Base-by-base conservation (phyloP, 2,113 vertebrate species). In the Pithys albifrons region DNA sequence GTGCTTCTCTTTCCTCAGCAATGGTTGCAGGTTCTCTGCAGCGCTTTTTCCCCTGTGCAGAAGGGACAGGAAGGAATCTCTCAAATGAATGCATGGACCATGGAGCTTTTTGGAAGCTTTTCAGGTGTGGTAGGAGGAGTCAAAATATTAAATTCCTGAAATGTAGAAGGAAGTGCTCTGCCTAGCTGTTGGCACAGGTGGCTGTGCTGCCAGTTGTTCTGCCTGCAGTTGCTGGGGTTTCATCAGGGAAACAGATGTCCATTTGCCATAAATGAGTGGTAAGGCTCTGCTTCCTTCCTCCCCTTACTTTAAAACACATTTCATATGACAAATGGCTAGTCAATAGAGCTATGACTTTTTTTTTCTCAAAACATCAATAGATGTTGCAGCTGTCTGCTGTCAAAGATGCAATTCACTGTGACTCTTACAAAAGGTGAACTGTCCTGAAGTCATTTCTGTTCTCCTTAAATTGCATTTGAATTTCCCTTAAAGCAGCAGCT, bases 331-430 rank as follows among this genome's bases (percentile, higher is more conserved):
- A 89, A 91, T 45, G n/a, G 31, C 37, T 71, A 89, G 25, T 85
- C 54, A 0, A 96, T 92, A 43, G 18, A 67, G n/a, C 14, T n/a
- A 74, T 29, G 62, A 43, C 33, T 78, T 74, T 77, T 70, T 64
- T 78, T 52, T 10, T 0, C 65, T 48, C 39, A 74, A 86, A 96
- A 78, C 39, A 15, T 95, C 83, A 83, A 49, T 81, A 89, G 37
- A 39, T 67, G 29, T 81, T 78, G 73, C 73, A 81, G 76, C 57
- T 92, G 18, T 76, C 83, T 70, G 80, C 48, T 95, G 48, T 85
- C 76, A 77, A 82, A 94, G 48, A 64, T 57, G 80, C 59, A 29
- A 95, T 96, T 92, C 87, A 70, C 57, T 85, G 66, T 31, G 73
- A 54, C 46, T 64, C 46, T 64, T 51, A 76, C 23, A 89, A 81